Base-by-base conservation (phyloP, 2,113 vertebrate species). In the Anser cygnoides region DNA sequence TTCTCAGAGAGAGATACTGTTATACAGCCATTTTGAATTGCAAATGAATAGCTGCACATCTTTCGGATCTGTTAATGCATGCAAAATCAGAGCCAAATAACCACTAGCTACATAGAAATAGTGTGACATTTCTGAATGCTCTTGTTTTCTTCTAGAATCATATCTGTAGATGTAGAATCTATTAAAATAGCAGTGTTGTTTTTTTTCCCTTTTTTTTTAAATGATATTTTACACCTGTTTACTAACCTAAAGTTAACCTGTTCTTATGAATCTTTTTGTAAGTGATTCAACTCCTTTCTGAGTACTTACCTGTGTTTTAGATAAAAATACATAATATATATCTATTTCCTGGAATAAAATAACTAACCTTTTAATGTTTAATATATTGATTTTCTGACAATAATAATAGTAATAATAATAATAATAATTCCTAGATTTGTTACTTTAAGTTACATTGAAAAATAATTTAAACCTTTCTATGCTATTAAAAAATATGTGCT, bases 21-120 rank as follows among this genome's bases (percentile, higher is more conserved):
- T 89, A 74, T n/a, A 46, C 13, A 85, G 57, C 10, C 4, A n/a
- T 92, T 95, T 95, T 93, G 61, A 87, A 87, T 94, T 87, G 68
- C 80, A 93, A 89, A 92, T 81, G 16, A 86, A 43, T 71, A 71
- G 44, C 29, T 92, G 54, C 49, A 43, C n/a, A 19, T 90, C 49
- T 89, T 58, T 80, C 3, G 8, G 22, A 41, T 87, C 73, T 89
- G 84, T 63, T 75, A 96, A 74, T 35, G 22, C 55, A 33, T 59
- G 59, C 10, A 46, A 87, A 25, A 72, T 62, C 10, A 18, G 66
- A 80, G 52, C 55, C 71, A 96, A 91, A 87, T 37, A 88, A 37
- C 66, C 50, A 59, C 78, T 46, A 90, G 44, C 57, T 29, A 79
- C 35, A 72, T 52, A 83, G 63, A 44, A 13, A 54, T 0, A 71